These are phyloP conservation scores for Microcebus ravelobensis DNA, from an alignment of 2,113 vertebrate genomes.

Conservation along the genomic window DNA sequence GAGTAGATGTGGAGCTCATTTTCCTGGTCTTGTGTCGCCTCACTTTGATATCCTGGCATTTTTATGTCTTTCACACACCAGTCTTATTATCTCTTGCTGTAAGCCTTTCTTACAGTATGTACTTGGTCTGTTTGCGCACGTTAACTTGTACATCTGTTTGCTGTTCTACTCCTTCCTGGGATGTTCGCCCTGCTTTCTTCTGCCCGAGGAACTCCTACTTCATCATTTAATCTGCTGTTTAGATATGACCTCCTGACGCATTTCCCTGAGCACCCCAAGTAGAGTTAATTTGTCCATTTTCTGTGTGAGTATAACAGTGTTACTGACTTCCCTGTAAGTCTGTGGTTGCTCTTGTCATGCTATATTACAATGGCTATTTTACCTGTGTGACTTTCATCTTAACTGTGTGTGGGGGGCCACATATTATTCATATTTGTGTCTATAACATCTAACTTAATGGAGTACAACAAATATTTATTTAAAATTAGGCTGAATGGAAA, in stretches of 20 bases:
- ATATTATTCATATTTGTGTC: background rate
- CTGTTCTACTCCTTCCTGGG: background rate
- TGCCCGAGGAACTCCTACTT: background rate
- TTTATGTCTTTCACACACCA: background rate
- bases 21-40: too few relatives aligned
- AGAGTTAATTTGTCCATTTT: background rate
- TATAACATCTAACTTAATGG: background rate
- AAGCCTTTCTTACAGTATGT: background rate
- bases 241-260: background rate
- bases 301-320: background rate
- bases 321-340: background rate
- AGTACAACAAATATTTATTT: background rate
- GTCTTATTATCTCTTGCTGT: background rate
- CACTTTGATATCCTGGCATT: background rate
- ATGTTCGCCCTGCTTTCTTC: background rate
- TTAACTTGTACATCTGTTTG: background rate
- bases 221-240: background rate
- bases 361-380: background rate
- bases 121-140: background rate
- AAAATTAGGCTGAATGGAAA: background rate
- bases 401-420: fast-evolving
- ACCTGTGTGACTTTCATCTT: background rate
- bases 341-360: background rate
- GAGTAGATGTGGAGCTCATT: too few relatives aligned
- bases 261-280: background rate